Evolutionary conservation across 2,797 vertebrate genomes (phyloP), one percentile per base, ranked within the genome.

Genomic region (Takifugu rubripes): DNA sequence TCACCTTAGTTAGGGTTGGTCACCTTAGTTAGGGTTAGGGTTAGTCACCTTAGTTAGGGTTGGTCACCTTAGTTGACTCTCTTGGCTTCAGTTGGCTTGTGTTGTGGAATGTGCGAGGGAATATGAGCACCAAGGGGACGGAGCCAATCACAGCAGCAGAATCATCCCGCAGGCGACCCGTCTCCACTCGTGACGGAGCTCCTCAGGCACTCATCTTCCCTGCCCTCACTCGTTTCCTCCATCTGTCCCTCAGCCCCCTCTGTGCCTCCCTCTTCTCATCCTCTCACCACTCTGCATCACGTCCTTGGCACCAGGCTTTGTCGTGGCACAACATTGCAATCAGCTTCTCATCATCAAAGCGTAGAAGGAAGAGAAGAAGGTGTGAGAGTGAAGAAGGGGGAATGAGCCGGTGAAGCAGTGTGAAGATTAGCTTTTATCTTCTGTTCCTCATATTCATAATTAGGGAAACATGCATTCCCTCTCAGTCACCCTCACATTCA

Each of bases 91-190:
- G 60, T 70, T 55, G 61, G 80, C 82, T 77, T 74, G 45, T 51
- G 55, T 40, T 64, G 17, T 42, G 21, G 73, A 75, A 72, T 77
- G 60, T 77, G 81, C 77, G 51, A 78, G 74, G 67, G 70, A 79
- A 52, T 77, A 62, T 77, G 55, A 42, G 66, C 52, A 57, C 81
- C 76, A 64, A 78, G 77, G 81, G 82, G 70, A 77, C 79, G 33
- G 68, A 90, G 90, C 84, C 92, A 92, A 90, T 90, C 92, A 92
- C 92, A 87, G 87, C 88, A 87, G 92, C 91, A 89, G 90, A 92
- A 93, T 91, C 83, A 89, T 90, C 92, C 91, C 89, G 81, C 72
- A 87, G 87, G 91, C 91, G 91, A 94, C 94, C 91, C 92, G 94
- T 94, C 92, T 94, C 88, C 91, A 88, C 92, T 87, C 93, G 91